These are phyloP conservation scores for Thecophora atra DNA, from an alignment of 2,888 invertebrate species.

Conservation along the genomic window DNA sequence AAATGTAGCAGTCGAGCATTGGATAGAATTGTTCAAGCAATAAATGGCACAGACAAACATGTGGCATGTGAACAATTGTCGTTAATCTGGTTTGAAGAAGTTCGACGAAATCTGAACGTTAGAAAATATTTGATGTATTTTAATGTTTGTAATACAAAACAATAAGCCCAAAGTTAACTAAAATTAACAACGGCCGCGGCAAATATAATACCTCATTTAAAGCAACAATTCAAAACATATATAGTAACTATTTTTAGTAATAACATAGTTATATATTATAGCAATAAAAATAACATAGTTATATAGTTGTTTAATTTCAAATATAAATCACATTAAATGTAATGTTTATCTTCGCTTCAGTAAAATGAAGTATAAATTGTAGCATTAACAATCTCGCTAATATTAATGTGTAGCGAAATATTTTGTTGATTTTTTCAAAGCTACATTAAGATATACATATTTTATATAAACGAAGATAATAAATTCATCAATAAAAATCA, in stretches of 20 bases:
- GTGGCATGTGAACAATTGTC: not conserved
- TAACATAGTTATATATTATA: not conserved
- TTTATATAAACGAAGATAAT: constrained; percentile 21
- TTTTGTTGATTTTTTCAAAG: constrained; percentile 1
- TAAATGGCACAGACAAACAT: not conserved
- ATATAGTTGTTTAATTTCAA: constrained; percentile 10
- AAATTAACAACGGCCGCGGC: constrained; percentile 19
- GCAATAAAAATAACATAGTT: constrained; percentile 3
- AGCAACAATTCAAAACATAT: constrained; percentile 16
- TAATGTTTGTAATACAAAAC: not conserved
- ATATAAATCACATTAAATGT: not conserved
- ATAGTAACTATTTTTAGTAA: constrained; percentile 9
- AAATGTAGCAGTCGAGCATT: not conserved
- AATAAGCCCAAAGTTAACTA: not conserved
- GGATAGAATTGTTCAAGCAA: constrained; percentile 21
- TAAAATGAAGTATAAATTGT: not conserved
- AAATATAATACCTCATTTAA: constrained; percentile 28
- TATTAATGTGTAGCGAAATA: constrained; percentile 7
- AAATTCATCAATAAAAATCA: constrained; percentile 16
- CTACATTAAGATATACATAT: constrained; percentile 18
- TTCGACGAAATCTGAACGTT: not conserved
- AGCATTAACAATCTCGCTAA: constrained; percentile 18
- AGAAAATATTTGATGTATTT: not conserved
- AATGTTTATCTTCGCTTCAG: not conserved
- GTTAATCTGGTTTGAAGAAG: not conserved